A percentile compares a stretch with the other conserved stretches of the same genome.
phyloP scores from a whole-genome alignment of 2,797 vertebrate genomes.

The Ciconia nigra region DNA sequence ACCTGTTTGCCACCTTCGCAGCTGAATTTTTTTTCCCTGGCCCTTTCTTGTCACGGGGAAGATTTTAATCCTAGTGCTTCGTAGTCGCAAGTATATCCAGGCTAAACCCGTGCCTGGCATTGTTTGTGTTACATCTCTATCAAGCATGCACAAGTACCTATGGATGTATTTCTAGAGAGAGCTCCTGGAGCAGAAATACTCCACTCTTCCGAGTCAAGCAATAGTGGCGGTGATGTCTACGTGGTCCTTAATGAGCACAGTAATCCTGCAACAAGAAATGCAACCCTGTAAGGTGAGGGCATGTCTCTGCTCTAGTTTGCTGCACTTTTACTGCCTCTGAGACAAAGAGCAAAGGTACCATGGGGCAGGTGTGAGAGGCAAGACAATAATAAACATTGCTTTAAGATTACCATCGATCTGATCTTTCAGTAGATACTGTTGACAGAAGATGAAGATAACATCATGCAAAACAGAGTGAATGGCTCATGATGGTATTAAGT shows the following conservation, averaged over 20 bases:
- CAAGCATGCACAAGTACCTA: rapidly evolving
- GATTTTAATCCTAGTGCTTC: not conserved
- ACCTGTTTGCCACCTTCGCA: not conserved
- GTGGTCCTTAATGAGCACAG: not conserved
- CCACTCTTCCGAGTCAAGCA: not conserved
- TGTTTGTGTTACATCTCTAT: not conserved
- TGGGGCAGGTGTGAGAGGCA: slow-evolving; percentile 77
- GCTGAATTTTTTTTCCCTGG: not conserved
- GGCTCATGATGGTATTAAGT: not conserved
- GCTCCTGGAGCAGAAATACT: not conserved
- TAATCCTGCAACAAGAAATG: not conserved
- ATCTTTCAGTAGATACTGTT: slow-evolving; percentile 61
- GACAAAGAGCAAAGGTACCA: slow-evolving; percentile 74
- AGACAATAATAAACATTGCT: slow-evolving; percentile 59
- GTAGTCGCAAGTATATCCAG: not conserved
- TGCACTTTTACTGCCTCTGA: slow-evolving; percentile 43
- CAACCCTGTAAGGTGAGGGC: not conserved
- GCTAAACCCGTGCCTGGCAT: not conserved
- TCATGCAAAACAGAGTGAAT: not conserved
- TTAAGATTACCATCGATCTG: slow-evolving; percentile 48
- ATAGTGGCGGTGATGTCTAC: not conserved
- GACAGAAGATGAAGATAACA: slow-evolving; percentile 44
- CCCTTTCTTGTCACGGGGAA: not conserved
- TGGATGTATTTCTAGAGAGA: not conserved
- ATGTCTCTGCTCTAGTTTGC: not conserved